Base-by-base conservation (phyloP, 1,140 invertebrate genomes). In the Oncopeltus fasciatus region DNA sequence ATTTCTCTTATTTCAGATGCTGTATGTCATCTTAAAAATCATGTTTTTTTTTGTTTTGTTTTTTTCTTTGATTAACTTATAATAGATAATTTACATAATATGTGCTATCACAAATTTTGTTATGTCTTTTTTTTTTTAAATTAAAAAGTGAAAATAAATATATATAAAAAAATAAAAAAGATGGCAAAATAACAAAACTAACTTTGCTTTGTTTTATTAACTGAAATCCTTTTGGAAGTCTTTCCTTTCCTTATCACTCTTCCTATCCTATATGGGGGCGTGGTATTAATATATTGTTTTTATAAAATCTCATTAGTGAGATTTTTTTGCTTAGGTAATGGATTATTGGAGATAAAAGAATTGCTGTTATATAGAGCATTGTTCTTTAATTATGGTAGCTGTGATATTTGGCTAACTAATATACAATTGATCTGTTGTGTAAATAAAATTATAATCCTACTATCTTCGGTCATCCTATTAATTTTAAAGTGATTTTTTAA, bases 171-270 rank as follows among this genome's bases (percentile, higher is more conserved):
- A 53, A 24, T 24, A 53, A n/a, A n/a, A 24, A 53, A 53, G 49
- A 53, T 24, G 24, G 26, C 49, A 53, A 53, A 53, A 53, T 53
- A 53, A 53, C 49, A 53, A 53, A n/a, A 53, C 49, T 53, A 53
- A 53, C 49, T 53, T 24, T 53, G 49, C 14, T 24, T 53, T n/a
- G n/a, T 24, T 53, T 53, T 53, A 53, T 53, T 53, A 53, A 53
- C 49, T 53, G 3, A 24, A 53, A 24, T 24, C 49, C 24, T 14
- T 53, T 24, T 24, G 2, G 21, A 2, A 53, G 26, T 26, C 8
- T 8, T 53, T 24, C 47, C 4, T 20, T 11, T 49, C 4, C 18
- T 24, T 53, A 21, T 53, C 49, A 24, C 24, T 24, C 2, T 53
- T 24, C 24, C 18, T 53, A 8, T 26, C 49, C 24, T 27, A 24